Conservation (phyloP, 2,888 invertebrate species). For the Balanococcus diminutus region DNA sequence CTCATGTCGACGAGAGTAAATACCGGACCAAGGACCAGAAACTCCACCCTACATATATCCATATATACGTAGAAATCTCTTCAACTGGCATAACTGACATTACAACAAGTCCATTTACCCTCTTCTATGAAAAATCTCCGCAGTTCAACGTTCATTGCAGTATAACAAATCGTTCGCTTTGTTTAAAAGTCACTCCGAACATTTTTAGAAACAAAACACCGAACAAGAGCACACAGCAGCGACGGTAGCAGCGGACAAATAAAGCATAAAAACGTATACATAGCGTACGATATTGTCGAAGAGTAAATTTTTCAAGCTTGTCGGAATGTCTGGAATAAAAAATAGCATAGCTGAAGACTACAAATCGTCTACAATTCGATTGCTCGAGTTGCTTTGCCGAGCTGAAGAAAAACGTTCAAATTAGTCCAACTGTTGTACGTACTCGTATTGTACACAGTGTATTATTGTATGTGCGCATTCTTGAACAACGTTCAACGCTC, state of each 20-base stretch:
- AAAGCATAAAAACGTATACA: not conserved
- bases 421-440: not conserved
- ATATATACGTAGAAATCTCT: not conserved
- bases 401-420: slow-evolving; percentile 1
- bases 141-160: not conserved
- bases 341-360: slow-evolving; percentile 34
- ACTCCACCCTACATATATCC: not conserved
- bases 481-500: slow-evolving; percentile 36
- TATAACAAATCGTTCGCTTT: not conserved
- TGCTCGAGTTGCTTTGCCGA: not conserved
- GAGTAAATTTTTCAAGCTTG: slow-evolving; percentile 38
- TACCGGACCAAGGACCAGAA: too few relatives aligned
- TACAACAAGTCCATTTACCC: not conserved
- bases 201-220: not conserved
- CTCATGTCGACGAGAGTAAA: not conserved
- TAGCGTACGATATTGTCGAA: not conserved
- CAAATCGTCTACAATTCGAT: slow-evolving; percentile 36
- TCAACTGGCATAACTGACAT: not conserved
- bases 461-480: not conserved
- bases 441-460: not conserved
- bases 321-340: slow-evolving; percentile 42
- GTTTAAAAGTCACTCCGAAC: not conserved
- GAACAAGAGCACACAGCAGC: not conserved
- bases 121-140: not conserved
- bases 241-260: not conserved